phyloP scores from a whole-genome alignment of 2,888 invertebrate species.

The Drosophila birchii region DNA sequence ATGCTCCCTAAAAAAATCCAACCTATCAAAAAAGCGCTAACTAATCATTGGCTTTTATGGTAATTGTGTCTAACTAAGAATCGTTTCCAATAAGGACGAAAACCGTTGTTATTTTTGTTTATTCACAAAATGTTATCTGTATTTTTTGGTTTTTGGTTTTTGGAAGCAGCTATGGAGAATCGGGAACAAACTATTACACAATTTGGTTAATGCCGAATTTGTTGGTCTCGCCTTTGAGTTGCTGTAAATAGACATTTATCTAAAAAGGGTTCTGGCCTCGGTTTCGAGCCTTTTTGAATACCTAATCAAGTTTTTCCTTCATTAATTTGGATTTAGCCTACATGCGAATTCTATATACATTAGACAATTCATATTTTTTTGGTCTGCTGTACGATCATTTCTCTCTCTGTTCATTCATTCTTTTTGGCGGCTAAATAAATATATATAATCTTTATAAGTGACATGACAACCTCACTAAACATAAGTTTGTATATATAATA shows the following conservation, averaged over 20 bases:
- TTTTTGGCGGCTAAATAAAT: slow-evolving; percentile 52
- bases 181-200: slow-evolving; percentile 14
- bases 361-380: slow-evolving; percentile 54
- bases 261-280: slow-evolving; percentile 44
- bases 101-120: slow-evolving; percentile 69
- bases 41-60: slow-evolving; percentile 54
- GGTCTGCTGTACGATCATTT: slow-evolving; percentile 61
- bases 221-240: slow-evolving; percentile 39
- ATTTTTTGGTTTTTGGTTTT: neutral
- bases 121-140: slow-evolving; percentile 21
- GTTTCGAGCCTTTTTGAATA: slow-evolving; percentile 43
- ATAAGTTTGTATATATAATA: slow-evolving; percentile 59
- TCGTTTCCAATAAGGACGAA: slow-evolving; percentile 74
- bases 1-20: slow-evolving; percentile 49
- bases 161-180: slow-evolving; percentile 41
- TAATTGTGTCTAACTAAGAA: slow-evolving; percentile 73
- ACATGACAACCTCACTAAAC: slow-evolving; percentile 78
- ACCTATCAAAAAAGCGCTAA: slow-evolving; percentile 69
- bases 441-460: slow-evolving; percentile 57
- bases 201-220: slow-evolving; percentile 48
- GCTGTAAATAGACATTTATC: slow-evolving; percentile 54
- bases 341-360: slow-evolving; percentile 51
- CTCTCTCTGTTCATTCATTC: neutral
- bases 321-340: slow-evolving; percentile 30
- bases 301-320: slow-evolving; percentile 15